phyloP scores from a whole-genome alignment of 2,797 vertebrate genomes.

The Poecile montanus region DNA sequence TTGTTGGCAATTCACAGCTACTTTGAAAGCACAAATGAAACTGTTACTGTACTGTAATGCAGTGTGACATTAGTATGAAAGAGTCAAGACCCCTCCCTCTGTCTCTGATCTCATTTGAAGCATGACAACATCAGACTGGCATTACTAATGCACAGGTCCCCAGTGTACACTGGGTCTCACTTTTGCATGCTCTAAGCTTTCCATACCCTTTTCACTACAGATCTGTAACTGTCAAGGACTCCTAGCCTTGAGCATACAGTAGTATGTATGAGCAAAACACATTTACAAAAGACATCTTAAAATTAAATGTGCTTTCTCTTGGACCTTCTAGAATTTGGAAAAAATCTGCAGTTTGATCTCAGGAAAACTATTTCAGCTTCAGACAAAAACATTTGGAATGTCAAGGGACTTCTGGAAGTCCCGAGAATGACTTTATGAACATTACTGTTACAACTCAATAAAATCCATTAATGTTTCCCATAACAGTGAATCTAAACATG shows the following conservation, averaged over 20 bases:
- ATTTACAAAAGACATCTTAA: background rate
- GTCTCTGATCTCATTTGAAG: background rate
- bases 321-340: background rate
- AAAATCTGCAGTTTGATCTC: background rate
- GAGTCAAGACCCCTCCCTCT: background rate
- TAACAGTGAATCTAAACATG: background rate
- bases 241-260: background rate
- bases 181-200: background rate
- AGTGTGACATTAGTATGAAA: background rate
- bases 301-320: background rate
- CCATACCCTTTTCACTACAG: background rate
- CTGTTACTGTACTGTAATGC: background rate
- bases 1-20: background rate
- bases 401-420: background rate
- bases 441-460: background rate
- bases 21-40: background rate
- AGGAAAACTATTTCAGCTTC: background rate
- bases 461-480: background rate
- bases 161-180: background rate
- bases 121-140: background rate
- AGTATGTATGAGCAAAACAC: background rate
- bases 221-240: background rate
- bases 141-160: background rate
- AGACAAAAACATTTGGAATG: constrained; percentile 45
- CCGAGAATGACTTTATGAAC: background rate